Evolutionary conservation across 1,140 invertebrate genomes (phyloP).

Genomic region (Gryon sp.): DNA sequence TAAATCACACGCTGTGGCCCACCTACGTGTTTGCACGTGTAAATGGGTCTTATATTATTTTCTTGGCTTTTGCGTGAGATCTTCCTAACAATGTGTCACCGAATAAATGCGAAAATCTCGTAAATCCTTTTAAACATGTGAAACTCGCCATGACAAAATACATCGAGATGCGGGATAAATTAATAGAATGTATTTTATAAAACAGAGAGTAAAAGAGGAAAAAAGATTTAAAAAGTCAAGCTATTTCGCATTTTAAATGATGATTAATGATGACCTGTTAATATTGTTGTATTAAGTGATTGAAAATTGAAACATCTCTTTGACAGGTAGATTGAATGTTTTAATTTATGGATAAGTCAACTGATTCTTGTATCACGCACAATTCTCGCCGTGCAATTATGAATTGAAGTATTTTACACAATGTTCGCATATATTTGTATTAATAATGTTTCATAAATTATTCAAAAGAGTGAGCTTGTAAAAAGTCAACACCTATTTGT

Average conservation of each 20-base stretch:
- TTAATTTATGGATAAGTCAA: conserved; percentile 43
- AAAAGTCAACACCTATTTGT: conserved; percentile 4
- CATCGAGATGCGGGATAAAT: conserved; percentile 27
- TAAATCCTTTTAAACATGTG: conserved; percentile 45
- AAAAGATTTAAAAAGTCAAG: conserved; percentile 16
- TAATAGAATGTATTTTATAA: not conserved
- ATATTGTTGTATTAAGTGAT: conserved; percentile 42
- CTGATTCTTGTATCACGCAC: conserved; percentile 22
- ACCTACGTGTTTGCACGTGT: conserved; percentile 48
- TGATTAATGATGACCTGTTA: conserved; percentile 51
- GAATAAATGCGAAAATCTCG: conserved; percentile 51
- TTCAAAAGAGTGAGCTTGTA: not conserved
- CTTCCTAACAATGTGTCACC: conserved; percentile 40
- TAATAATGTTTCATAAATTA: conserved; percentile 43
- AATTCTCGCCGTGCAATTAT: conserved; percentile 16
- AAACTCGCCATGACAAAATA: not conserved
- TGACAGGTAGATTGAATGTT: conserved; percentile 41
- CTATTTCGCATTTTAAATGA: conserved; percentile 42
- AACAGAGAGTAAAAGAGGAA: too few species aligned
- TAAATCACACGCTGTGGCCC: conserved; percentile 45
- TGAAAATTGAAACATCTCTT: conserved; percentile 53
- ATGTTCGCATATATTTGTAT: conserved; percentile 40
- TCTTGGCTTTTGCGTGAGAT: not conserved
- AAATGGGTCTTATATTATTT: conserved; percentile 43
- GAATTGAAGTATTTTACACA: conserved; percentile 36